These are phyloP conservation scores for Microplitis manilae DNA, from an alignment of 2,888 invertebrate genomes.

Conservation along the genomic window DNA sequence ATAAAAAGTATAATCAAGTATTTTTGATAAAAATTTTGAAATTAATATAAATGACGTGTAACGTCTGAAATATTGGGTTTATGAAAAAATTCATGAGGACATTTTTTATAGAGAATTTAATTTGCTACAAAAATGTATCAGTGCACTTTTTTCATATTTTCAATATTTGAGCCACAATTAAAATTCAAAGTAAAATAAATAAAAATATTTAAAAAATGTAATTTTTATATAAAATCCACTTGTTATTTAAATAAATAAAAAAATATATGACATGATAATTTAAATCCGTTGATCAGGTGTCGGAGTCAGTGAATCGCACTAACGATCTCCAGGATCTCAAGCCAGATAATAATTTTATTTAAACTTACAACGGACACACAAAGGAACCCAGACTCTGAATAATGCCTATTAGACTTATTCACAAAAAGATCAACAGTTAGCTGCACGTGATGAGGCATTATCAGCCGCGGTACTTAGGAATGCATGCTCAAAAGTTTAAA, in stretches of 20 bases:
- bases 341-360: not conserved
- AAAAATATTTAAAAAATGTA: too few relatives aligned
- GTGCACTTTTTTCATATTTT: too few relatives aligned
- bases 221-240: not conserved
- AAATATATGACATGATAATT: not conserved
- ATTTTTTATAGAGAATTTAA: too few relatives aligned
- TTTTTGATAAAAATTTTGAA: too few relatives aligned
- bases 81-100: too few relatives aligned
- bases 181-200: too few relatives aligned
- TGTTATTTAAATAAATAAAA: not conserved
- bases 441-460: slow-evolving; percentile 1
- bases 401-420: not conserved
- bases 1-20: too few relatives aligned
- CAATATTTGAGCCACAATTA: too few relatives aligned
- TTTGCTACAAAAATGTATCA: too few relatives aligned
- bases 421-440: not conserved
- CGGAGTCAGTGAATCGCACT: slow-evolving; percentile 14
- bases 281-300: not conserved
- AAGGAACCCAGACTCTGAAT: not conserved
- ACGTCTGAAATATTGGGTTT: too few relatives aligned
- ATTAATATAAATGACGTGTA: too few relatives aligned
- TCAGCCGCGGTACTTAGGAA: not conserved
- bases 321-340: slow-evolving; percentile 20
- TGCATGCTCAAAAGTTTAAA: not conserved
- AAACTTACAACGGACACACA: not conserved